phyloP scores from a whole-genome alignment of 2,888 invertebrate species.

The Arctia plantaginis region DNA sequence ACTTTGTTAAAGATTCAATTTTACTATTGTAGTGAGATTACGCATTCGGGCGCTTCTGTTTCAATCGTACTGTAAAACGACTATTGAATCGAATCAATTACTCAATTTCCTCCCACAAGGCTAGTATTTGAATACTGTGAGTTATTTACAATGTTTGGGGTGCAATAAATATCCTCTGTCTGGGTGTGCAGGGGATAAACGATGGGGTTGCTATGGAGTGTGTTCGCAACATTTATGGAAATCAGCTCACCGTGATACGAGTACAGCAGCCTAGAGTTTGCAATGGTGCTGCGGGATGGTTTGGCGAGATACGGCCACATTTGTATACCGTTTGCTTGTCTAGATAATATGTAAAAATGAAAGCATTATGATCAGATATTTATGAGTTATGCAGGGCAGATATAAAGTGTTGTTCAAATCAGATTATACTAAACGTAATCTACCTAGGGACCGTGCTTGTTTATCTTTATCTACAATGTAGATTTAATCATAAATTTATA shows the following conservation, averaged over 20 bases:
- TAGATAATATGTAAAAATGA: not conserved
- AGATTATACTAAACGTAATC: not conserved
- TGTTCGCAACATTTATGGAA: slow-evolving; percentile 56
- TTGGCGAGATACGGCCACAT: not conserved
- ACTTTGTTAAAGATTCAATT: not conserved
- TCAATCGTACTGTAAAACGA: slow-evolving; percentile 37
- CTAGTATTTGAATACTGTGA: slow-evolving; percentile 24
- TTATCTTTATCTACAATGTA: not conserved
- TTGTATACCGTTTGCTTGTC: not conserved
- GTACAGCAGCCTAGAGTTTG: not conserved
- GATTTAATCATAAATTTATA: too few species aligned
- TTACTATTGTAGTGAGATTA: not conserved
- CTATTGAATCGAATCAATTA: slow-evolving; percentile 39
- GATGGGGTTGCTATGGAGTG: slow-evolving; percentile 52
- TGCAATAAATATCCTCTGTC: slow-evolving; percentile 64
- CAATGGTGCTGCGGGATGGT: not conserved
- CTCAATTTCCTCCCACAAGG: slow-evolving; percentile 26
- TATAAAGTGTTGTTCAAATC: not conserved
- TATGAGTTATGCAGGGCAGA: not conserved
- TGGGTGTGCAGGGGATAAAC: slow-evolving; percentile 51
- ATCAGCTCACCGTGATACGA: slow-evolving; percentile 49
- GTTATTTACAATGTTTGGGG: slow-evolving; percentile 33
- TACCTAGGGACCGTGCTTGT: not conserved
- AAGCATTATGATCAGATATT: not conserved
- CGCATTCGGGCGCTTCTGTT: slow-evolving; percentile 24